phyloP scores from a whole-genome alignment of 2,113 vertebrate species.

The Leptosomus discolor region DNA sequence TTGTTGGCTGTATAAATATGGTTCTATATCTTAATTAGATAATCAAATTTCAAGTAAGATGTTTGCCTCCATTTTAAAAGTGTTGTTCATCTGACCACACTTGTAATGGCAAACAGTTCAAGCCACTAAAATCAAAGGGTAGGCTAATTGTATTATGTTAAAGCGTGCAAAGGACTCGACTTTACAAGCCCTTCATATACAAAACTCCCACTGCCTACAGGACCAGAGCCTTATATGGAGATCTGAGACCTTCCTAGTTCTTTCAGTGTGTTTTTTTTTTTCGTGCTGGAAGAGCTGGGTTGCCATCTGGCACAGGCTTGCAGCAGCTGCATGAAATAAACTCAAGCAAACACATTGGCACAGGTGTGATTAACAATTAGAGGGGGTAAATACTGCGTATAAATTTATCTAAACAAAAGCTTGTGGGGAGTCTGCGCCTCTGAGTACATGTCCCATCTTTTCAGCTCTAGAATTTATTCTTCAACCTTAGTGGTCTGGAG shows the following conservation, averaged over 20 bases:
- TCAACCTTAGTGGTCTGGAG: not conserved
- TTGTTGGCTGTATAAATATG: not conserved
- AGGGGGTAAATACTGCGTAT: not conserved
- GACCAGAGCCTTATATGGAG: not conserved
- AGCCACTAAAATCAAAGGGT: not conserved
- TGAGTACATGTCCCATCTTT: not conserved
- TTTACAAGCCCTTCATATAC: not conserved
- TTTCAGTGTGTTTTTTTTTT: not conserved
- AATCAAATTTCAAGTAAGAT: not conserved
- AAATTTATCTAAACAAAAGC: not conserved
- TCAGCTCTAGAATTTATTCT: not conserved
- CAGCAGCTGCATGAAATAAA: conserved; percentile 18
- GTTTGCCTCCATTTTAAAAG: not conserved
- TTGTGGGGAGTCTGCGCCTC: fast-evolving
- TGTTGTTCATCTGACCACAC: not conserved
- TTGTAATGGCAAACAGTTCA: not conserved
- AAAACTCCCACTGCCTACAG: not conserved
- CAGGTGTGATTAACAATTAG: not conserved
- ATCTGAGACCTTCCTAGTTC: not conserved
- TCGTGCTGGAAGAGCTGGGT: not conserved
- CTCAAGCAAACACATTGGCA: not conserved
- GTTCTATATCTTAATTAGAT: not conserved
- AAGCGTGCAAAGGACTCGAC: not conserved
- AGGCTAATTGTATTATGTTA: not conserved
- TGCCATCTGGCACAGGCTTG: conserved; percentile 2